phyloP scores from a whole-genome alignment of 2,113 vertebrate species.

The Neodon shergylaensis region DNA sequence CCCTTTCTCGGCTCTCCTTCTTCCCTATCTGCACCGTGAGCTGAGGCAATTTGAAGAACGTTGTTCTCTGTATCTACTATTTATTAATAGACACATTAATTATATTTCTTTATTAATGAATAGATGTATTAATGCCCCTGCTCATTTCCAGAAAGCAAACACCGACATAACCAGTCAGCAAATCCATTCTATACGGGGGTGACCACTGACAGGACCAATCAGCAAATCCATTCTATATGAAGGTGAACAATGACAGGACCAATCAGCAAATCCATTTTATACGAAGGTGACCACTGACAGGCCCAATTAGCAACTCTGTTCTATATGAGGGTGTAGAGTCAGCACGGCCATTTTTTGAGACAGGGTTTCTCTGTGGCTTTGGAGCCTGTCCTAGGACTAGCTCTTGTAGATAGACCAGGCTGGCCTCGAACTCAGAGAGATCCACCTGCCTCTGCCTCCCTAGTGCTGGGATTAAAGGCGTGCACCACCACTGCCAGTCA shows the following conservation, averaged over 20 bases:
- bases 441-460: no score
- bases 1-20: neutral
- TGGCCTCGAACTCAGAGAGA: no score
- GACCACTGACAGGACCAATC: neutral
- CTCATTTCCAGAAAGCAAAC: neutral
- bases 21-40: neutral
- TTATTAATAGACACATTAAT: no score
- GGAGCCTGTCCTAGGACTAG: no score
- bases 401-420: no score
- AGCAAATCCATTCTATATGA: neutral
- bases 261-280: neutral
- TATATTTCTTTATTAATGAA: no score
- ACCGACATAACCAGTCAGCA: neutral
- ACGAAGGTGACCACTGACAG: neutral
- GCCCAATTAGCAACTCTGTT: neutral
- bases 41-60: neutral
- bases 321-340: neutral
- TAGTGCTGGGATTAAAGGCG: no score
- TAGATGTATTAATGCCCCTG: neutral
- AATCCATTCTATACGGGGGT: neutral
- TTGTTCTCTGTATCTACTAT: neutral
- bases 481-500: fast-evolving
- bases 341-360: neutral
- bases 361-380: no score
- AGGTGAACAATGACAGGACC: neutral